phyloP scores from a whole-genome alignment of 2,797 vertebrate genomes.

The Rhincodon typus region DNA sequence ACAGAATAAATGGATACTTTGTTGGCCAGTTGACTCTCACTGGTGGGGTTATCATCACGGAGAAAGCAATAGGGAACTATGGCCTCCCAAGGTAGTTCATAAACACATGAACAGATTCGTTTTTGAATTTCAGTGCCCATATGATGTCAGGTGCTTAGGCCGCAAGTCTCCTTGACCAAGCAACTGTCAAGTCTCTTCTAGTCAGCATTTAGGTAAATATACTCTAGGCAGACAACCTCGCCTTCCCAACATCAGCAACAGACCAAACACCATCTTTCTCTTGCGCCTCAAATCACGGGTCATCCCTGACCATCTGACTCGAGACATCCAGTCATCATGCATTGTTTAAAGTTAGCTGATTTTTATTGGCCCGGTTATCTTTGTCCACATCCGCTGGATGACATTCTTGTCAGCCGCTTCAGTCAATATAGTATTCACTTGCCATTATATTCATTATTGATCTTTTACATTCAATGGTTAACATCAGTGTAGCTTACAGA shows the following conservation, averaged over 20 bases:
- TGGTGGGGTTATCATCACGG: no score
- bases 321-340: background rate
- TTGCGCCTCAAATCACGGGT: background rate
- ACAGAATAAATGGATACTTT: no score
- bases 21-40: no score
- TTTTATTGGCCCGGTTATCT: background rate
- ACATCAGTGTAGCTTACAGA: background rate
- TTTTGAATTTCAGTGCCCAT: no score
- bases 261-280: background rate
- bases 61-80: no score
- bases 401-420: background rate
- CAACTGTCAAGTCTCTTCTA: no score
- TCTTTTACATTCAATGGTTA: background rate
- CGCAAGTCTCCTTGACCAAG: no score
- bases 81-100: no score
- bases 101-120: no score
- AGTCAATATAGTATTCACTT: background rate
- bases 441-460: background rate
- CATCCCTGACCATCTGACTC: background rate
- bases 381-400: background rate
- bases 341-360: background rate
- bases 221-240: background rate
- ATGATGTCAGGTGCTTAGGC: no score
- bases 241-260: background rate
- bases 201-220: background rate